phyloP scores from a whole-genome alignment of 2,888 invertebrate species.

The Ashinkailepas kermadecensis region DNA sequence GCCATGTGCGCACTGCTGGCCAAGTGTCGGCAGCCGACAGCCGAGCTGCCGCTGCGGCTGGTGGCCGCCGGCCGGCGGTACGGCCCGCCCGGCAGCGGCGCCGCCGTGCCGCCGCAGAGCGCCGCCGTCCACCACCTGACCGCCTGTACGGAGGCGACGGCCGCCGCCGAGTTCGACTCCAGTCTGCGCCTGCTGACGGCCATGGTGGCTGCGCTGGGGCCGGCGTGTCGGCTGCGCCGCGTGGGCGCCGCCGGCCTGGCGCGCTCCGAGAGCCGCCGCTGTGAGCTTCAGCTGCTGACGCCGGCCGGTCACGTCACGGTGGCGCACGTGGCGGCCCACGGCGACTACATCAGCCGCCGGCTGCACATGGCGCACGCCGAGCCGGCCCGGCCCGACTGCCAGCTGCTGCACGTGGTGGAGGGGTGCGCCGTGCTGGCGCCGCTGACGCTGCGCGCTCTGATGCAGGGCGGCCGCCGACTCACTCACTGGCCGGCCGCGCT shows the following conservation, averaged over 20 bases:
- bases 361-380: background rate
- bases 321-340: background rate
- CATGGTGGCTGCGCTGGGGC: background rate
- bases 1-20: constrained; percentile 17
- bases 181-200: background rate
- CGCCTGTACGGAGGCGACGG: background rate
- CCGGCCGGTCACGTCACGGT: background rate
- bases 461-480: background rate
- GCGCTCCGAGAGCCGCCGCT: constrained; percentile 10
- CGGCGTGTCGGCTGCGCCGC: background rate
- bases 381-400: background rate
- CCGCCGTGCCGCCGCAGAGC: background rate
- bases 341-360: constrained; percentile 12
- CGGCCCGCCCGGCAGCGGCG: background rate
- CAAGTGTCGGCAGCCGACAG: background rate
- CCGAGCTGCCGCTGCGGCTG: constrained; percentile 3
- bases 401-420: constrained; percentile 21
- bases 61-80: constrained; percentile 8
- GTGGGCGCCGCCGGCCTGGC: background rate
- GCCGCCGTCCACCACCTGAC: background rate
- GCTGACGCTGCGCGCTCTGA: background rate
- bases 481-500: background rate
- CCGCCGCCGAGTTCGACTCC: background rate
- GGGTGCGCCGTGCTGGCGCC: background rate
- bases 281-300: background rate